Percentiles rank a stretch among this genome's conserved stretches.
Conservation (phyloP, 1,140 invertebrate species). For the Drosophila takahashii region DNA sequence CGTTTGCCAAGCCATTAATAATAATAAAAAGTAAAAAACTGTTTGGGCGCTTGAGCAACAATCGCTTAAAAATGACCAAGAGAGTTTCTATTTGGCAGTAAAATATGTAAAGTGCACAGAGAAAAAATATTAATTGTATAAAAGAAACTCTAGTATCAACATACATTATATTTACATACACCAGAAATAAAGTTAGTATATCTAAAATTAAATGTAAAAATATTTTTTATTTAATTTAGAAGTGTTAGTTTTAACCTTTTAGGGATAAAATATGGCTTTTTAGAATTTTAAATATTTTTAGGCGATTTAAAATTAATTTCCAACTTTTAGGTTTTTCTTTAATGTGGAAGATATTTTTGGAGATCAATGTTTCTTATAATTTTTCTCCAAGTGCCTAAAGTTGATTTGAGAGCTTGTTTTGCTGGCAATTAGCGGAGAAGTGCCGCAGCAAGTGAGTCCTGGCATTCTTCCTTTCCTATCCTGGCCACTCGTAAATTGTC, state of each 20-base stretch:
- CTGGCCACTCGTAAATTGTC: constrained; percentile 67
- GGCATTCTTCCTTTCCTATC: constrained; percentile 20
- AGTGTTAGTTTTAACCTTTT: too few species aligned
- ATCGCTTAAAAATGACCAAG: constrained; percentile 57
- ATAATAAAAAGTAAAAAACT: constrained; percentile 43
- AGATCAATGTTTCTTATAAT: neutral
- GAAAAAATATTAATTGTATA: too few species aligned
- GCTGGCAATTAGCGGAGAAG: constrained; percentile 64
- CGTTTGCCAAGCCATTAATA: constrained; percentile 74
- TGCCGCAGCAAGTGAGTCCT: constrained; percentile 15
- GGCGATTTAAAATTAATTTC: too few species aligned
- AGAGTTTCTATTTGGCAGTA: neutral
- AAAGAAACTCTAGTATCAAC: too few species aligned
- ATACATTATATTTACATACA: too few species aligned
- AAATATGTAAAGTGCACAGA: constrained; percentile 15
- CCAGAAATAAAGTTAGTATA: too few species aligned
- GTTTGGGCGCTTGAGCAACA: constrained; percentile 53
- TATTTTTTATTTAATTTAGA: too few species aligned
- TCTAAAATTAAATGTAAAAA: too few species aligned
- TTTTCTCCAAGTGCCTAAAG: constrained; percentile 8
- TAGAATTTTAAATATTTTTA: too few species aligned
- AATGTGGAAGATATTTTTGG: too few species aligned
- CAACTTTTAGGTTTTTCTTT: too few species aligned
- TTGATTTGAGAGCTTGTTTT: constrained; percentile 38
- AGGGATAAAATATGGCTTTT: too few species aligned